phyloP scores from a whole-genome alignment of 2,113 vertebrate genomes.

The Sapayoa aenigma region DNA sequence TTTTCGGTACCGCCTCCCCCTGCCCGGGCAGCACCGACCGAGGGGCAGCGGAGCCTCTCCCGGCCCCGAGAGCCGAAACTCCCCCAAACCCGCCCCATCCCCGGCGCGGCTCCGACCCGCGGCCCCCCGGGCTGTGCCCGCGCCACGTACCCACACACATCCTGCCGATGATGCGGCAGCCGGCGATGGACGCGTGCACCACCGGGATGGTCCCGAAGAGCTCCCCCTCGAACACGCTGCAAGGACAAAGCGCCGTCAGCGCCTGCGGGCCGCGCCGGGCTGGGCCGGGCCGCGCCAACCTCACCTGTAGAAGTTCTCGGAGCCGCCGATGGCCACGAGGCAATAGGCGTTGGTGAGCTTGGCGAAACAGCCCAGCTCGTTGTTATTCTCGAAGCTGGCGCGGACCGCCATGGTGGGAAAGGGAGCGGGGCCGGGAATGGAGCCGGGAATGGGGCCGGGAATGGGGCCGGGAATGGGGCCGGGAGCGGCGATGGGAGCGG shows the following conservation, averaged over 20 bases:
- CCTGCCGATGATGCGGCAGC: conserved; percentile 95
- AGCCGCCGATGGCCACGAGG: conserved; percentile 91
- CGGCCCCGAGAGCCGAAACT: no score
- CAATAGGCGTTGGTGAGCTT: conserved; percentile 97
- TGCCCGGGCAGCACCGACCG: no score
- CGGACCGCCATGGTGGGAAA: conserved; percentile 84
- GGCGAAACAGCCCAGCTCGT: conserved; percentile 94
- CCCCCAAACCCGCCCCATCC: no score
- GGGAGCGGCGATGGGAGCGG: no score
- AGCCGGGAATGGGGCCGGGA: no score
- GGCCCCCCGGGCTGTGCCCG: no score
- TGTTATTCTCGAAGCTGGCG: conserved; percentile 95
- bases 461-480: rapidly evolving
- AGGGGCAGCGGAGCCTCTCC: no score
- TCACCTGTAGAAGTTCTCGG: conserved; percentile 98
- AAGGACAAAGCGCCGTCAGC: conserved; percentile 4
- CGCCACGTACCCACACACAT: conserved; percentile 96
- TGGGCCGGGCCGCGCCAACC: not conserved
- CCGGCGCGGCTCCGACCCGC: no score
- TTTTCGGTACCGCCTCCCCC: not conserved
- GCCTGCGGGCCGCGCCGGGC: not conserved
- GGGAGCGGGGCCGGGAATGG: not conserved
- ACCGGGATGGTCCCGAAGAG: conserved; percentile 92
- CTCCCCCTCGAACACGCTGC: conserved; percentile 96
- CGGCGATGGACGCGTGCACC: conserved; percentile 93